phyloP scores from a whole-genome alignment of 2,888 invertebrate species.

The Lomographa bimaculata region DNA sequence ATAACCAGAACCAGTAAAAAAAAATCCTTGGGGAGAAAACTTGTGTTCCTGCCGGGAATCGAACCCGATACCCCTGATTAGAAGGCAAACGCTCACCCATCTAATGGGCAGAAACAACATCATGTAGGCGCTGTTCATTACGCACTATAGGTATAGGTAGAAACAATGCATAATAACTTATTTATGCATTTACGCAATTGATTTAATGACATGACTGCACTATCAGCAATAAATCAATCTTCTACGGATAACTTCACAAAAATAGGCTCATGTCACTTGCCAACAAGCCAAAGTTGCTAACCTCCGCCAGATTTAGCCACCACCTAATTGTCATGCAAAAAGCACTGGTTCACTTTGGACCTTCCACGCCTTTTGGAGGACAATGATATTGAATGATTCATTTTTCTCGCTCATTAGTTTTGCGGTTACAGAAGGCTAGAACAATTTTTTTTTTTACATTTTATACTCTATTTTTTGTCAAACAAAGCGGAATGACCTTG shows the following conservation, averaged over 20 bases:
- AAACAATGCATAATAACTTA: too few relatives aligned
- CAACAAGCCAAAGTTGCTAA: conserved; percentile 20
- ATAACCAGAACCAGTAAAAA: too few relatives aligned
- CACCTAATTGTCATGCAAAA: conserved; percentile 41
- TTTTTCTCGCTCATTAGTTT: conserved; percentile 20
- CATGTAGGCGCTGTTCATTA: too few relatives aligned
- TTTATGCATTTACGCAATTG: conserved; percentile 11
- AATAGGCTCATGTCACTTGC: conserved; percentile 8
- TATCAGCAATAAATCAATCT: conserved; percentile 35
- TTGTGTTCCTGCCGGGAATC: too few relatives aligned
- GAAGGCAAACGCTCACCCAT: too few relatives aligned
- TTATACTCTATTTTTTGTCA: too few relatives aligned
- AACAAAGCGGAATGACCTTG: too few relatives aligned
- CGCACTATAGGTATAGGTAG: too few relatives aligned
- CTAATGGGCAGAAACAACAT: too few relatives aligned
- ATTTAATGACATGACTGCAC: conserved; percentile 22
- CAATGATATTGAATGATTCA: conserved; percentile 27
- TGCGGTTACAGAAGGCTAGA: conserved; percentile 9
- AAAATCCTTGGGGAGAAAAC: too few relatives aligned
- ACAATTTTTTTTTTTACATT: too few relatives aligned
- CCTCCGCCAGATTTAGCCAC: conserved; percentile 20
- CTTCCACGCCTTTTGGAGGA: conserved; percentile 27
- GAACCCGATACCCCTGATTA: too few relatives aligned
- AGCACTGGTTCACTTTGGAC: conserved; percentile 20
- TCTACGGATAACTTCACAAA: conserved; percentile 21